phyloP scores from a whole-genome alignment of 2,797 vertebrate genomes.

The Microhierax caerulescens region DNA sequence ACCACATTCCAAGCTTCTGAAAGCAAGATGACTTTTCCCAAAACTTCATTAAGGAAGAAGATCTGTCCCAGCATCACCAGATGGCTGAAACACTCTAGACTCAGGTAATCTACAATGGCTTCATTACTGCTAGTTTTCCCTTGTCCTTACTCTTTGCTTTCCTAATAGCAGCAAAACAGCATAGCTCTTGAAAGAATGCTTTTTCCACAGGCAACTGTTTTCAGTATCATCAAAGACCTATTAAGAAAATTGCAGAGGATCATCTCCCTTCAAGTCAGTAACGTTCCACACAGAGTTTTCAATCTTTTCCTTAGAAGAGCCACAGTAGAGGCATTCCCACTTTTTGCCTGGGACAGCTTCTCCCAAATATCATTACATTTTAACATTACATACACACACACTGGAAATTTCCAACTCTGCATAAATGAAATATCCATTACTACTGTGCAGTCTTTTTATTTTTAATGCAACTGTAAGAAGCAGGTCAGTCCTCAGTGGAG shows the following conservation, averaged over 20 bases:
- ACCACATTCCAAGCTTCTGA: constrained; percentile 58
- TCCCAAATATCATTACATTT: background rate
- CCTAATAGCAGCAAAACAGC: background rate
- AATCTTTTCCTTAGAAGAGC: background rate
- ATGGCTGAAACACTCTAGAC: background rate
- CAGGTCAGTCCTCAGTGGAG: background rate
- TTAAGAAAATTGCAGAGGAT: constrained; percentile 34
- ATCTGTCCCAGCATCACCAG: background rate
- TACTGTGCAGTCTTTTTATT: background rate
- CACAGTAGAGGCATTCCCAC: background rate
- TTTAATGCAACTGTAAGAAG: background rate
- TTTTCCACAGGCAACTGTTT: constrained; percentile 14
- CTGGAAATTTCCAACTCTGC: background rate
- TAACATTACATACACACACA: background rate
- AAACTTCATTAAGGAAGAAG: constrained; percentile 38
- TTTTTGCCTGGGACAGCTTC: background rate
- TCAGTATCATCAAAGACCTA: constrained; percentile 16
- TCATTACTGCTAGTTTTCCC: background rate
- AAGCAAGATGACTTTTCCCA: constrained; percentile 23
- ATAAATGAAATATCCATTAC: background rate
- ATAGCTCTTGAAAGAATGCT: background rate
- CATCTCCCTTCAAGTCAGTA: background rate
- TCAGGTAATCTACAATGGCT: background rate
- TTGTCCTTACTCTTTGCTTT: background rate
- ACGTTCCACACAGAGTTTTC: background rate